Evolutionary conservation across 2,113 vertebrate genomes (phyloP).

Genomic region (Equus przewalskii): DNA sequence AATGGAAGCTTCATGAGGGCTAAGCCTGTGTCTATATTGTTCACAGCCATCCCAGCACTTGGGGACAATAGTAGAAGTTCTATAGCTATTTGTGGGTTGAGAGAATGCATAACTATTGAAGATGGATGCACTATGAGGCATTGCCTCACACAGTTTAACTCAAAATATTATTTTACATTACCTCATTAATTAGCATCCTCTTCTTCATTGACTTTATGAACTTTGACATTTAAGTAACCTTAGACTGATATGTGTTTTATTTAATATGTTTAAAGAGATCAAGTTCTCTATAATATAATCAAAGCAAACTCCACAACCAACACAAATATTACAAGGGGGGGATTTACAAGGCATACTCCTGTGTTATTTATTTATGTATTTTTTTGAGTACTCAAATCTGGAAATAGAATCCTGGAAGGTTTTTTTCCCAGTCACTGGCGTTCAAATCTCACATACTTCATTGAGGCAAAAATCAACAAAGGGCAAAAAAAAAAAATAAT

Average conservation of each 20-base stretch:
- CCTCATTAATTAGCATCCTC: neutral
- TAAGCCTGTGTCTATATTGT: neutral
- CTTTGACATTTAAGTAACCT: constrained; percentile 16
- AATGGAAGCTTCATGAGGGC: neutral
- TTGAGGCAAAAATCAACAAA: neutral
- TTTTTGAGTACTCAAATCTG: constrained; percentile 12
- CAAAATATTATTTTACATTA: neutral
- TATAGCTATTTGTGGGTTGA: neutral
- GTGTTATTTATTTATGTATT: neutral
- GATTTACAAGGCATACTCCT: neutral
- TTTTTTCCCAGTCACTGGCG: neutral
- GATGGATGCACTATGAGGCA: neutral
- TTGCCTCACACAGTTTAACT: neutral
- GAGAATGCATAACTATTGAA: neutral
- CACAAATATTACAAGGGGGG: neutral
- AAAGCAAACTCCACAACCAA: constrained; percentile 69
- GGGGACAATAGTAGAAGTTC: neutral
- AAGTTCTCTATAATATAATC: constrained; percentile 42
- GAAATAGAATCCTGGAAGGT: neutral
- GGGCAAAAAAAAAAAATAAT: neutral
- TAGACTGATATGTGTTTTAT: constrained; percentile 52
- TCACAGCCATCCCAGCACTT: neutral
- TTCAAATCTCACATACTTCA: constrained; percentile 6
- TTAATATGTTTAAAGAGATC: constrained; percentile 73
- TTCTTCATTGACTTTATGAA: constrained; percentile 37